Evolutionary conservation across 2,113 vertebrate genomes (phyloP).

Genomic region (Ammospiza nelsoni): DNA sequence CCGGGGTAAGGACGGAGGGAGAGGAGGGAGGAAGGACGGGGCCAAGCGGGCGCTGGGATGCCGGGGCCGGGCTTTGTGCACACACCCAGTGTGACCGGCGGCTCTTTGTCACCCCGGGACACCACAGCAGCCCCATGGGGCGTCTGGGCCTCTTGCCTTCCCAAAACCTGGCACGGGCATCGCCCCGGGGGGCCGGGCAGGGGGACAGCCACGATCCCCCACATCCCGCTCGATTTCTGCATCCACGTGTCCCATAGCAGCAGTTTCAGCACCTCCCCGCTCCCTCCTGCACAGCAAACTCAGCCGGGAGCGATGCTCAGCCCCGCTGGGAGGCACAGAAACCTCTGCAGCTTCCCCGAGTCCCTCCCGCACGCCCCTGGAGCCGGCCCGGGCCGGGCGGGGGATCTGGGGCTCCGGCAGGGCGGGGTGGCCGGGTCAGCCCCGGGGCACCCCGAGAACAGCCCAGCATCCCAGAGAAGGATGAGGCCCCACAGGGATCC

Average conservation of each 20-base stretch:
- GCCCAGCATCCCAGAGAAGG: background rate
- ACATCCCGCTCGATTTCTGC: background rate
- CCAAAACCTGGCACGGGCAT: background rate
- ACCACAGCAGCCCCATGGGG: background rate
- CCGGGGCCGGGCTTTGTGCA: background rate
- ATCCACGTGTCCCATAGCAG: background rate
- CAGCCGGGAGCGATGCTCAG: background rate
- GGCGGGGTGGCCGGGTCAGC: background rate
- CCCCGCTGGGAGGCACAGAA: background rate
- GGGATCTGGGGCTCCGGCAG: too few relatives aligned
- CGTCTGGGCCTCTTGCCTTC: background rate
- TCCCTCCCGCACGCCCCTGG: background rate
- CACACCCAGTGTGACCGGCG: accelerated
- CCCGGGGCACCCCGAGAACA: accelerated
- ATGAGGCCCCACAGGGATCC: background rate
- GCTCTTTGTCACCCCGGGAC: slow-evolving; percentile 8
- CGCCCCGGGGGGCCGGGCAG: background rate
- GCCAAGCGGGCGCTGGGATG: background rate
- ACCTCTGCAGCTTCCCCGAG: background rate
- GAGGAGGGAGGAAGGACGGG: background rate
- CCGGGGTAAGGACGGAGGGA: background rate
- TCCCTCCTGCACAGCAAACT: background rate
- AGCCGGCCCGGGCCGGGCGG: background rate
- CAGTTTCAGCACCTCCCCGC: background rate
- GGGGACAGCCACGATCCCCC: accelerated